Conservation (phyloP, 2,113 vertebrate species). For the Amphiprion ocellaris region DNA sequence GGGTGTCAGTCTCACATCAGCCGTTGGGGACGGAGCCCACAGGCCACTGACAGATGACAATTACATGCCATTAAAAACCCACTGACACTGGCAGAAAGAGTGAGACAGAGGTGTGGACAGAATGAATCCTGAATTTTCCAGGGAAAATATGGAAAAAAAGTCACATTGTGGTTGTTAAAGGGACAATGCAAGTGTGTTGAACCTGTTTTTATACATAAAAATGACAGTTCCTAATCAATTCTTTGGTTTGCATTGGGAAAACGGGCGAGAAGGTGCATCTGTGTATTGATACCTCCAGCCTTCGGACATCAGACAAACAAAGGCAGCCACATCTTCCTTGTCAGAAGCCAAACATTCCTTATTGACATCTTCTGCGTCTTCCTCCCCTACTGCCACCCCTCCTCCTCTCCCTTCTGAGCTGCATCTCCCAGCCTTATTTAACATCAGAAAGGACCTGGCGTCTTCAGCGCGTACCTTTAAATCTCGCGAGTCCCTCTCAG, state of each 20-base stretch:
- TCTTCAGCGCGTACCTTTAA: conserved; percentile 66
- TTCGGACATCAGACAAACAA: conserved; percentile 65
- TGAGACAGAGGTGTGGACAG: not conserved
- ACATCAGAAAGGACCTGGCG: conserved; percentile 73
- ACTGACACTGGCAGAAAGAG: conserved; percentile 47
- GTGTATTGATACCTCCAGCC: conserved; percentile 38
- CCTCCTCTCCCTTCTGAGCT: conserved; percentile 35
- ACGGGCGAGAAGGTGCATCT: not conserved
- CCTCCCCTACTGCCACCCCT: not conserved
- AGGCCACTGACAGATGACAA: conserved; percentile 73
- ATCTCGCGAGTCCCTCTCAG: conserved; percentile 64
- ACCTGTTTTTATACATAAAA: not conserved
- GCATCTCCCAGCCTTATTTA: conserved; percentile 68
- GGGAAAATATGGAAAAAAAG: not conserved
- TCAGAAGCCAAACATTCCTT: conserved; percentile 50
- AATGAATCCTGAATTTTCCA: conserved; percentile 14
- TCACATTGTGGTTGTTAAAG: not conserved
- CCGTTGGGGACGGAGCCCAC: conserved; percentile 67
- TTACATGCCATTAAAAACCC: conserved; percentile 73
- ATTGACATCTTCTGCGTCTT: conserved; percentile 63
- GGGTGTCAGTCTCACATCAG: conserved; percentile 63
- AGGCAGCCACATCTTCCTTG: conserved; percentile 44
- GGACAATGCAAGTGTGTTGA: not conserved
- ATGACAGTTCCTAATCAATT: not conserved
- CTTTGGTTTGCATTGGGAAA: not conserved